phyloP scores from a whole-genome alignment of 2,888 invertebrate species.

The Idaea straminata region DNA sequence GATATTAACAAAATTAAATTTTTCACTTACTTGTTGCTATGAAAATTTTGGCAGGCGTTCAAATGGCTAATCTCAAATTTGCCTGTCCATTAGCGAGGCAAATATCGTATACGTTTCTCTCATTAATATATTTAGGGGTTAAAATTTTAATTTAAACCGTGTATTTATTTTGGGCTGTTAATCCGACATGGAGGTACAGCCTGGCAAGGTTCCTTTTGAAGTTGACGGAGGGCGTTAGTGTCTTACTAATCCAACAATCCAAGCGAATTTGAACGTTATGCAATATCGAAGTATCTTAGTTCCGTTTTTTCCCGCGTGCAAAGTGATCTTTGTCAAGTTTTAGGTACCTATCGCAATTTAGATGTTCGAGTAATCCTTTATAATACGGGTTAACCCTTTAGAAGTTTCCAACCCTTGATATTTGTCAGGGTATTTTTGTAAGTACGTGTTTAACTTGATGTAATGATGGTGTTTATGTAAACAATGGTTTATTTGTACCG shows the following conservation, averaged over 20 bases:
- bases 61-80: constrained; percentile 14
- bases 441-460: neutral
- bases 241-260: neutral
- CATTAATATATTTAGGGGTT: constrained; percentile 3
- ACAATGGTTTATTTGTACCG: neutral
- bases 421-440: neutral
- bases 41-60: constrained; percentile 20
- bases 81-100: constrained; percentile 11
- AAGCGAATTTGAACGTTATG: neutral
- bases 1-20: neutral
- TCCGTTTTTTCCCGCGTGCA: neutral
- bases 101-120: constrained; percentile 5
- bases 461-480: neutral
- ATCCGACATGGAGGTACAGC: constrained; percentile 42
- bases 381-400: neutral
- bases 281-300: neutral
- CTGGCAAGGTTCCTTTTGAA: constrained; percentile 9
- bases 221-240: neutral
- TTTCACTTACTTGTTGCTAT: constrained; percentile 20
- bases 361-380: neutral
- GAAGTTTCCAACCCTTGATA: neutral
- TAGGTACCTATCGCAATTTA: neutral
- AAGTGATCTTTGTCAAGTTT: neutral
- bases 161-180: constrained; percentile 42
- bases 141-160: constrained; percentile 18